phyloP scores from a whole-genome alignment of 1,140 invertebrate species.

The Fopius arisanus region DNA sequence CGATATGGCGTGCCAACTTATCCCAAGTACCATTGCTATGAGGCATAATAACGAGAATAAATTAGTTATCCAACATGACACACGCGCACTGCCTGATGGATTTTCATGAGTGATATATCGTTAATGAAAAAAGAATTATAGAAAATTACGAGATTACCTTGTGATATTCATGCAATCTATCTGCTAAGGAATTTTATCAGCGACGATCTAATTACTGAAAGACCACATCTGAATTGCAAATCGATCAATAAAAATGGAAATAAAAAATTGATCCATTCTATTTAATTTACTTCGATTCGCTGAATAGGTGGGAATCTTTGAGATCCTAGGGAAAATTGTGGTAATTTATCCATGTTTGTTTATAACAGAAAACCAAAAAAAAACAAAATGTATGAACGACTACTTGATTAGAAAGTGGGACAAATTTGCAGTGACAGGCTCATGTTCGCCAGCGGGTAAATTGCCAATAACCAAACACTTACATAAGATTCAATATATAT shows the following conservation, averaged over 20 bases:
- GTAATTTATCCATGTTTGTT: too few relatives aligned
- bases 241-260: too few relatives aligned
- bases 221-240: not conserved
- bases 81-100: not conserved
- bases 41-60: slow-evolving; percentile 26
- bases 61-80: slow-evolving; percentile 20
- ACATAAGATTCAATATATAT: slow-evolving; percentile 37
- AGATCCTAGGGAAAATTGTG: too few relatives aligned
- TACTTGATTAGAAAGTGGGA: slow-evolving; percentile 63
- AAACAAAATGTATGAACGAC: slow-evolving; percentile 10
- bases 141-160: not conserved
- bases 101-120: not conserved
- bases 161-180: not conserved
- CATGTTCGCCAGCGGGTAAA: slow-evolving; percentile 43
- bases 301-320: too few relatives aligned
- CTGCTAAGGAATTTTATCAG: not conserved
- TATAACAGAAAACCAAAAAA: too few relatives aligned
- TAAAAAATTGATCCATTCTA: too few relatives aligned
- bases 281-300: too few relatives aligned
- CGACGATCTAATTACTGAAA: not conserved
- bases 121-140: not conserved
- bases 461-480: slow-evolving; percentile 46
- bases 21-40: slow-evolving; percentile 10
- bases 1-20: slow-evolving; percentile 34
- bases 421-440: slow-evolving; percentile 48